These are phyloP conservation scores for Brachionus angularis DNA, from an alignment of 1,140 invertebrate species.

Conservation along the genomic window DNA sequence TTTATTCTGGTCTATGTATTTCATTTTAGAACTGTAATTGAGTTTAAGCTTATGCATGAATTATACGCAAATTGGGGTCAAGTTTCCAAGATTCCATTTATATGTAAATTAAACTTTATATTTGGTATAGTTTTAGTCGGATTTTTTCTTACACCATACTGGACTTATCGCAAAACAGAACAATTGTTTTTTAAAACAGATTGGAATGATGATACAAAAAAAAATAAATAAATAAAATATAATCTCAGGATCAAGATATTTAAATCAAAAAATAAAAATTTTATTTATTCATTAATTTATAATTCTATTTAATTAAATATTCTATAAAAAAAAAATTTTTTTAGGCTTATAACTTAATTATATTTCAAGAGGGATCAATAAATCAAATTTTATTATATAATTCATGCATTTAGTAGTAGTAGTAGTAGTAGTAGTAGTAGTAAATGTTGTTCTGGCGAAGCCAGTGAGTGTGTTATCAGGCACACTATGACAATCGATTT, in stretches of 20 bases:
- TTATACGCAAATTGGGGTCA: constrained; percentile 50
- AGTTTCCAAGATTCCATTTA: constrained; percentile 47
- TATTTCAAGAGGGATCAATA: too few species aligned
- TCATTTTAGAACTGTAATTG: constrained; percentile 51
- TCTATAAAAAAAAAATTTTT: too few species aligned
- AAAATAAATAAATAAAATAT: constrained; percentile 11
- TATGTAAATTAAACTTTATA: constrained; percentile 49
- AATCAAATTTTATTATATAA: too few species aligned
- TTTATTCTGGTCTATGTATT: constrained; percentile 52
- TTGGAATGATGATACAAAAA: constrained; percentile 20
- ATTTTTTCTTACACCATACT: constrained; percentile 54
- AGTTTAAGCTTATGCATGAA: constrained; percentile 50
- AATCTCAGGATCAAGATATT: too few species aligned
- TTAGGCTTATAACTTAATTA: too few species aligned
- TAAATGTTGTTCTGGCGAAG: too few species aligned
- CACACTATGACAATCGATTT: too few species aligned
- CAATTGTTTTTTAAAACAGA: constrained; percentile 49
- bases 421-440: too few species aligned
- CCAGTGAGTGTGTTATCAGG: too few species aligned
- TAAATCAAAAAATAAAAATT: too few species aligned
- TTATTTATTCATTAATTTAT: background rate
- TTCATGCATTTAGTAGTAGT: too few species aligned
- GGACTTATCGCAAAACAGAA: constrained; percentile 54
- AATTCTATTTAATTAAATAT: too few species aligned
- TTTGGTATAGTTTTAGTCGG: constrained; percentile 49